Evolutionary conservation across 2,113 vertebrate genomes (phyloP).

Genomic region (Macquaria ambigua): DNA sequence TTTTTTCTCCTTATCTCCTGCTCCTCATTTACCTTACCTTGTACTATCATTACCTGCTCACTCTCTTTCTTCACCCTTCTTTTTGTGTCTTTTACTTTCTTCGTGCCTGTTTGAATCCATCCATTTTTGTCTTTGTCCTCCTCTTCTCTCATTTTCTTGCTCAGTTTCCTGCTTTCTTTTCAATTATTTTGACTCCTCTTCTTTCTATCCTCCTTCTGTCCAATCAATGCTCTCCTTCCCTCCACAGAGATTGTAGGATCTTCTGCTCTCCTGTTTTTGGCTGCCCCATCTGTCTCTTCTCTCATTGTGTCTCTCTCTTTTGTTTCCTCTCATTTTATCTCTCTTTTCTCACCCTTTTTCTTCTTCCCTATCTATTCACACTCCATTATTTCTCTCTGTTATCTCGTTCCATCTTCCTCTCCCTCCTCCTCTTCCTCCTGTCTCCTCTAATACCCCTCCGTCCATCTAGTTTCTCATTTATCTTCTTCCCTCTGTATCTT

Average conservation of each 20-base stretch:
- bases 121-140: not conserved
- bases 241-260: not conserved
- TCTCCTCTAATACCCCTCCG: constrained; percentile 19
- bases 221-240: not conserved
- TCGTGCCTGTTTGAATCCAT: not conserved
- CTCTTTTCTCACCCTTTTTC: not conserved
- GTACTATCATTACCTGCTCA: not conserved
- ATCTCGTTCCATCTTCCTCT: constrained; percentile 24
- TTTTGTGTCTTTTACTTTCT: not conserved
- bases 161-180: not conserved
- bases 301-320: not conserved
- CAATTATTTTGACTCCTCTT: not conserved
- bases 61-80: not conserved
- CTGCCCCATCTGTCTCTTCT: not conserved
- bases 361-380: not conserved
- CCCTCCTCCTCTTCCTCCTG: constrained; percentile 3
- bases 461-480: constrained; percentile 10
- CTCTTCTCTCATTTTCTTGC: no score
- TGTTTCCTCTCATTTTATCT: not conserved
- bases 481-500: not conserved
- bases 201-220: not conserved
- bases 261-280: not conserved
- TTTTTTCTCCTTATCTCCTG: not conserved
- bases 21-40: no score
- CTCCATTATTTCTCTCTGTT: not conserved